Evolutionary conservation across 1,140 invertebrate species (phyloP), one percentile per base, ranked within the genome.

Genomic region (Apis laboriosa): DNA sequence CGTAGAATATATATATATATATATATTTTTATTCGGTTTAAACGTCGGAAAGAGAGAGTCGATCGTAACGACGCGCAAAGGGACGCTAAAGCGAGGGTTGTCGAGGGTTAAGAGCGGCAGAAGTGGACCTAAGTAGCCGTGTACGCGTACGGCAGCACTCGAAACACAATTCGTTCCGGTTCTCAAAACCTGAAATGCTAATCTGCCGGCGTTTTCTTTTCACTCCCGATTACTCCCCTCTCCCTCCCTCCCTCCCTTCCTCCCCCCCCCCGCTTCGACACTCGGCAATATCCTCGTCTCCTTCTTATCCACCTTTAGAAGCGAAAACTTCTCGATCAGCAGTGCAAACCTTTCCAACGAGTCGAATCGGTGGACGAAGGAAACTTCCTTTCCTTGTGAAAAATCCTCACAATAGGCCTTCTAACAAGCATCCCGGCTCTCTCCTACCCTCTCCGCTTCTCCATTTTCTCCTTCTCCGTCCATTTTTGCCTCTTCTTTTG

Each of bases 371-470:
- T 43, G 24, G n/a, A 58, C 56, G 82, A 61, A 85, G 34, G 34
- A 88, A 88, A 85, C 63, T 72, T 63, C 61, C 86, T 83, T 88
- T 85, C 43, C 24, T 24, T 24, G 71, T 61, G 68, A 89, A 90
- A 90, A 90, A 91, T 84, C 19, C 80, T 63, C 76, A 92, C 92
- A 93, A 93, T 93, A 71, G 92, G 21, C 51, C 12, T 43, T 84
- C 90, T 93, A 93, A 93, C 92, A 92, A 93, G 92, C 92, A 71
- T 81, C 87, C 89, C 91, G 88, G 80, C 64, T 73, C 79, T 81
- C 83, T 80, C 58, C 3, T 34, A 15, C 55, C 34, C 12, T 24
- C 21, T 66, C 73, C 13, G 19, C 24, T 28, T 66, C 19, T 15
- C 24, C 4, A 24, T 43, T 15, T 4, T 9, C 17, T 56, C 2